phyloP scores from a whole-genome alignment of 2,113 vertebrate genomes.

The Tragulus kanchil region DNA sequence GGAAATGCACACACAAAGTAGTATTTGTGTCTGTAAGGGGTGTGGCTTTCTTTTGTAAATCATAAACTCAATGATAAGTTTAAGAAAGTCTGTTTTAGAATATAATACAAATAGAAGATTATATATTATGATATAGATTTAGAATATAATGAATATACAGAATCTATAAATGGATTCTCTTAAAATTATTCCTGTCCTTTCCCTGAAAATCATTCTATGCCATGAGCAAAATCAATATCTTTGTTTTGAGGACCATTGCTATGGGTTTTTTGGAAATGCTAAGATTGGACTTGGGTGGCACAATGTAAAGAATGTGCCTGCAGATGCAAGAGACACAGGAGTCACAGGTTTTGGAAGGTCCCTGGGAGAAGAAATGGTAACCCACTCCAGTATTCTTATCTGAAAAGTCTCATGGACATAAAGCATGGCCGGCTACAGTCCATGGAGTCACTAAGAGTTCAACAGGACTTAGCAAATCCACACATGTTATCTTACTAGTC shows the following conservation, averaged over 20 bases:
- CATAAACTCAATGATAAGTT: neutral
- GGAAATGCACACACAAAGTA: neutral
- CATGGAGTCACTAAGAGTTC: neutral
- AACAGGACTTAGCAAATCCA: neutral
- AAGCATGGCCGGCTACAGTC: neutral
- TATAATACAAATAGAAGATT: neutral
- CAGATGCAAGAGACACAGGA: neutral
- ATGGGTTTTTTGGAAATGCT: neutral
- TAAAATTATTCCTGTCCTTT: neutral
- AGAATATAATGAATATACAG: neutral
- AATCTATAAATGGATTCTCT: neutral
- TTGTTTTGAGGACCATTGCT: neutral
- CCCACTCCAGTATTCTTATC: neutral
- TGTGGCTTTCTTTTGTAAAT: neutral
- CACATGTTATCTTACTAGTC: neutral
- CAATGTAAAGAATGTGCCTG: neutral
- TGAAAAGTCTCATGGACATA: neutral
- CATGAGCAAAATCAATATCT: neutral
- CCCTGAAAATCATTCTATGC: neutral
- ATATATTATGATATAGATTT: neutral
- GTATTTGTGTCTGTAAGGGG: neutral
- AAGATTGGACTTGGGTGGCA: neutral
- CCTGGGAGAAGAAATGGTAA: neutral
- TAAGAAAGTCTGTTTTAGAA: neutral
- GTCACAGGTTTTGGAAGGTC: neutral